Base-by-base conservation (phyloP, 2,888 invertebrate genomes). In the Synergus laeviventris region DNA sequence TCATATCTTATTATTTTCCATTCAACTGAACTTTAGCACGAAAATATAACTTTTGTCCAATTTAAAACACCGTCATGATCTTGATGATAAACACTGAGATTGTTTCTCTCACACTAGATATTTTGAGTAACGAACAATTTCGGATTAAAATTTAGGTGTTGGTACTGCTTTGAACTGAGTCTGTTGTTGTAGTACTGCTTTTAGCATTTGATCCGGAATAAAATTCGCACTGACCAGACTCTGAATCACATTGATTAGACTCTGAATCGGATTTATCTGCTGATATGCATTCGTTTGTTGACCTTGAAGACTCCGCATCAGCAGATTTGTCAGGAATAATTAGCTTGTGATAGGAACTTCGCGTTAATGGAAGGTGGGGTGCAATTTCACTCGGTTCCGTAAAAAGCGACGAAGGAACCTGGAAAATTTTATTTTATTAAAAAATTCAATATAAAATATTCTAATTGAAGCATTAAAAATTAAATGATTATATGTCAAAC, bases 351-450 rank as follows among this genome's bases (percentile, higher is more conserved):
- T 89, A 90, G 8, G 82, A 83, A 82, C 91, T 90, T 78, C 91
- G 88, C 75, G 92, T 92, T 14, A 95, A 86, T 0, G 95, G 94
- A 84, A 96, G 91, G 90, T 94, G 92, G 39, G 93, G 93, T 64
- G 94, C 93, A 80, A 96, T 92, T 87, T 94, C 93, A 90, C 94
- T 95, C 5, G 95, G 94, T 85, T 94, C 93, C 61, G 93, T 93
- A 85, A 95, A 93, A 73, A 94, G 89, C 39, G 92, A 91, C 36
- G 93, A 89, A 16, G 94, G 93, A 42, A 94, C 92, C 92, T 93
- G 86, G 74, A 80, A 82, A 83, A 79, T 59, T 39, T 74, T 73
- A 31, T 56, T 45, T 24, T 74, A 76, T 59, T 42, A 64, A 73
- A 76, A 75, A 61, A 77, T 38, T 62, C 31, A 64, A 70, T 76